Percentiles rank a stretch among this genome's conserved stretches.
Conservation (phyloP, 1,140 invertebrate genomes). For the Pogonognathellus flavescens region DNA sequence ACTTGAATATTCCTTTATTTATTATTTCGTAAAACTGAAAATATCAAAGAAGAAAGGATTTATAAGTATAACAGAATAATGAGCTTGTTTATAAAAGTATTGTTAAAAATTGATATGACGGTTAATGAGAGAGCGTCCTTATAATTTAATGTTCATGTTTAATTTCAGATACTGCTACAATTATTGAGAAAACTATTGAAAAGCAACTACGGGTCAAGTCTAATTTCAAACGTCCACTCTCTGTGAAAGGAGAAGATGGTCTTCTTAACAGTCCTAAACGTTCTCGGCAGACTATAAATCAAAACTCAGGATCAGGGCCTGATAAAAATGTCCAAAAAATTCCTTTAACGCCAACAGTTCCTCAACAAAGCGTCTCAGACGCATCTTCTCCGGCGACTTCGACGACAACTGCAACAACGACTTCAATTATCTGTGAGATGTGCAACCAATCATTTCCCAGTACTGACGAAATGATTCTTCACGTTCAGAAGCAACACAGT, state of each 20-base stretch:
- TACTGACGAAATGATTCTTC: constrained; percentile 41
- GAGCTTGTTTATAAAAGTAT: neutral
- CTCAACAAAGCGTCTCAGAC: neutral
- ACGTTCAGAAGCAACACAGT: constrained; percentile 42
- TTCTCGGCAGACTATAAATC: neutral
- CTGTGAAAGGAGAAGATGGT: neutral
- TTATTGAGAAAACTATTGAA: constrained; percentile 28
- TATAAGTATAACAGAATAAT: too few relatives aligned
- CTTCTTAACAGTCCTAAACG: neutral
- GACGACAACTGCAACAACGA: neutral
- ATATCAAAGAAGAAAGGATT: neutral
- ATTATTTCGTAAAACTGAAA: too few relatives aligned
- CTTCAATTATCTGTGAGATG: constrained; percentile 45
- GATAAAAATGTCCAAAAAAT: neutral
- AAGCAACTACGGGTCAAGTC: neutral
- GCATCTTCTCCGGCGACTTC: neutral
- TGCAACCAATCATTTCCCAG: constrained; percentile 53
- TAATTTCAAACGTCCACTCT: constrained; percentile 6
- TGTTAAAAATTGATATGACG: too few relatives aligned
- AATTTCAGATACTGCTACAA: neutral
- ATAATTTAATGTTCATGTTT: neutral
- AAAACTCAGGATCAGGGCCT: neutral
- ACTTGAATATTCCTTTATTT: too few relatives aligned
- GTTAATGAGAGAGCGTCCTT: neutral
- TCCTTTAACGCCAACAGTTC: neutral